Conservation (phyloP, 2,797 vertebrate species). For the Protosalanx chinensis region DNA sequence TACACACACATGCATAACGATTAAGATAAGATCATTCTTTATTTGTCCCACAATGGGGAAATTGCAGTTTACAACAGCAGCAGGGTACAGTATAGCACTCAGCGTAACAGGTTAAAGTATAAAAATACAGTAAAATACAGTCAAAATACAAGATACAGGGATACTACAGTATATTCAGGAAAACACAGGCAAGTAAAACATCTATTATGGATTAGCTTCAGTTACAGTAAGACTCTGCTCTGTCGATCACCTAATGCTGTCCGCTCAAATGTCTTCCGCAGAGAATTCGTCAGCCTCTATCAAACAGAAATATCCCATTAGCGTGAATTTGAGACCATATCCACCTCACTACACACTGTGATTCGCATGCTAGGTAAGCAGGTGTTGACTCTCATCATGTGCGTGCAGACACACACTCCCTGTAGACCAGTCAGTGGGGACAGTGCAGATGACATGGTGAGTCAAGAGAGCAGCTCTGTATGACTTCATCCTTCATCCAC, state of each 20-base stretch:
- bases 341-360: not conserved
- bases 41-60: no score
- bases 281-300: conserved; percentile 10
- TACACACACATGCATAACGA: conserved; percentile 15
- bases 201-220: not conserved
- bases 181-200: no score
- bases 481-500: conserved; percentile 57
- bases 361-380: not conserved
- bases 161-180: not conserved
- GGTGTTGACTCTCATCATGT: not conserved
- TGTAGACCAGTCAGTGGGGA: conserved; percentile 41
- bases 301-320: not conserved
- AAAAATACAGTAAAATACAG: no score
- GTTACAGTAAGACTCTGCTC: not conserved
- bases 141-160: no score
- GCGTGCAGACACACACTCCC: conserved; percentile 28
- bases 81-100: no score
- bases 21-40: no score
- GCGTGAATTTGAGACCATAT: conserved; percentile 16
- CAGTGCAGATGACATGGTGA: conserved; percentile 46
- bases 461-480: conserved; percentile 48
- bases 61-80: no score
- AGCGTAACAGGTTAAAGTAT: no score
- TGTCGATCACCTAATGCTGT: conserved; percentile 23
- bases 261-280: conserved; percentile 16